Evolutionary conservation across 2,797 vertebrate genomes (phyloP).

Genomic region (Uromys caudimaculatus): DNA sequence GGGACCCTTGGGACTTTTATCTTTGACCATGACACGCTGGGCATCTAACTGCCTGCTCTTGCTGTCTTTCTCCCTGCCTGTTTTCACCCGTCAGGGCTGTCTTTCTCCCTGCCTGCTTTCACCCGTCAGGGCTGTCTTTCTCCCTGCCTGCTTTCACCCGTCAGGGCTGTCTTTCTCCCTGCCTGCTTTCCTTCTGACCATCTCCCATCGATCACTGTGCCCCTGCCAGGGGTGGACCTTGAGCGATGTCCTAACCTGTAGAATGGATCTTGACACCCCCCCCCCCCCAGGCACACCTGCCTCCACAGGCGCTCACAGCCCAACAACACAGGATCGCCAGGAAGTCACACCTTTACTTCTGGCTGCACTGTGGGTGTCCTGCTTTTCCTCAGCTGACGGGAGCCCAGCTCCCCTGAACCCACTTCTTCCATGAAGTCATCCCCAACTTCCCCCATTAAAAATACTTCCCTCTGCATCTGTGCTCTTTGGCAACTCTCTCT

Average conservation of each 20-base stretch:
- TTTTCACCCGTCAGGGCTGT: no score
- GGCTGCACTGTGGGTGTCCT: fast-evolving
- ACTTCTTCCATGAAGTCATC: neutral
- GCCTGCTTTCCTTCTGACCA: neutral
- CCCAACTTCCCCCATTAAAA: neutral
- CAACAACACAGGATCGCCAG: neutral
- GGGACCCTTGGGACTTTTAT: neutral
- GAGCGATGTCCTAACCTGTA: neutral
- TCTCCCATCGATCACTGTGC: no score
- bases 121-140: no score
- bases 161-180: no score
- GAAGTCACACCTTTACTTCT: neutral
- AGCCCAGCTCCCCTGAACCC: neutral
- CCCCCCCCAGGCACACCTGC: no score
- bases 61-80: no score
- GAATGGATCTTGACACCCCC: neutral
- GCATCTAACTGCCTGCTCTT: no score
- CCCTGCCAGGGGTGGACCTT: neutral
- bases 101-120: neutral
- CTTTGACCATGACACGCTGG: neutral
- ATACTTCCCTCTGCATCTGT: neutral
- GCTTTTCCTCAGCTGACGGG: neutral
- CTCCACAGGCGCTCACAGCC: neutral
- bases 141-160: neutral
- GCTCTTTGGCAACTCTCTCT: neutral